Evolutionary conservation across 2,888 invertebrate species (phyloP), one percentile per base, ranked within the genome.

Genomic region (Encarsia formosa): DNA sequence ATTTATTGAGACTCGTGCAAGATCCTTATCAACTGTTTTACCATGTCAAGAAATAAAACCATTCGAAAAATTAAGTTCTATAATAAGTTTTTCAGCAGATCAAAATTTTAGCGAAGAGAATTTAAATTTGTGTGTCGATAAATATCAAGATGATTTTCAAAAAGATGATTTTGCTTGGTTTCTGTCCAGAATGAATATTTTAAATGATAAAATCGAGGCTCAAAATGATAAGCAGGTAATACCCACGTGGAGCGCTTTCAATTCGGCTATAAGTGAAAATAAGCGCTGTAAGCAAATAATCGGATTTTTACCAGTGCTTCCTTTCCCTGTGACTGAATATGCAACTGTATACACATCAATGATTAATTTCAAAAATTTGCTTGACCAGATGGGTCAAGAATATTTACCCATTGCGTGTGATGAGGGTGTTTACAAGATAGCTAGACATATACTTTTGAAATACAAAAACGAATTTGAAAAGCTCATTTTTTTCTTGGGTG

Each of bases 291-390:
- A 19, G 6, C 42, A 37, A 37, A 37, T 5, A 37, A 37, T 51
- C 15, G 52, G 42, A 19, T 44, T 34, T 41, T 16, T 45, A 18
- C 49, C 49, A 13, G 35, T 54, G 24, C 29, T 48, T 16, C 54
- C 49, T 22, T n/a, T 18, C 23, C 49, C 37, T 20, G 44, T 54
- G 15, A 54, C 39, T 11, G 41, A 49, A 35, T 34, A 34, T 26
- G 38, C 39, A 18, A 54, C 54, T 6, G 46, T 54, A 13, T 54
- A 49, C 29, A 49, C 54, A n/a, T 37, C 40, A 11, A 26, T 54
- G n/a, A 29, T 6, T 19, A 52, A 52, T 52, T 56, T 49, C 20
- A 41, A 41, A 3, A 19, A 49, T 24, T 18, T 52, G 16, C 22
- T 52, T n/a, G 16, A 26, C 8, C 48, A 52, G 38, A 15, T 52